Evolutionary conservation across 2,113 vertebrate genomes (phyloP).

Genomic region (Peromyscus californicus): DNA sequence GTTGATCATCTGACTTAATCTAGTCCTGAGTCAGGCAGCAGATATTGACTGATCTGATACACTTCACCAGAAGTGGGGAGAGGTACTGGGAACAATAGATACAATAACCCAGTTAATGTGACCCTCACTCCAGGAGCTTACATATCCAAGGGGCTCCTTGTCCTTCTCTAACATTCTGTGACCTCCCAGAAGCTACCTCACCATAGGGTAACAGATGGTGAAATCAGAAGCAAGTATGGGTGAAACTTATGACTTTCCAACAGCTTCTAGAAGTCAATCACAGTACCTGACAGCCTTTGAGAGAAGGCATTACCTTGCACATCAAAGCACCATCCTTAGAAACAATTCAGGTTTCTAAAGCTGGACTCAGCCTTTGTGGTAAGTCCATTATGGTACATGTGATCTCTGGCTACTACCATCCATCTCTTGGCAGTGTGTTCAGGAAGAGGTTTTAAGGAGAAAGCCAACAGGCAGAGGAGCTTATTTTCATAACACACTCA

Average conservation of each 20-base stretch:
- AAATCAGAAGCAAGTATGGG: neutral
- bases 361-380: neutral
- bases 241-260: neutral
- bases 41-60: fast-evolving
- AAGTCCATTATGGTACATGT: neutral
- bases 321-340: neutral
- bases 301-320: neutral
- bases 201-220: neutral
- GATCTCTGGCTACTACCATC: neutral
- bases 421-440: neutral
- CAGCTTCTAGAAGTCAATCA: neutral
- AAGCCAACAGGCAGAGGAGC: neutral
- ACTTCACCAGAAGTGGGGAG: neutral
- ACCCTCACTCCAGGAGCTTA: neutral
- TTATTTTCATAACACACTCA: conserved; percentile 19
- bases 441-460: neutral
- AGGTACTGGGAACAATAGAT: fast-evolving
- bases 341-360: neutral
- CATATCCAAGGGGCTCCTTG: neutral
- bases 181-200: neutral
- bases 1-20: conserved; percentile 31
- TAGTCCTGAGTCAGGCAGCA: neutral
- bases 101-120: fast-evolving
- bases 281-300: fast-evolving
- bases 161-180: neutral